These are phyloP conservation scores for Lingula anatina DNA, from an alignment of 2,888 invertebrate species.

Conservation along the genomic window DNA sequence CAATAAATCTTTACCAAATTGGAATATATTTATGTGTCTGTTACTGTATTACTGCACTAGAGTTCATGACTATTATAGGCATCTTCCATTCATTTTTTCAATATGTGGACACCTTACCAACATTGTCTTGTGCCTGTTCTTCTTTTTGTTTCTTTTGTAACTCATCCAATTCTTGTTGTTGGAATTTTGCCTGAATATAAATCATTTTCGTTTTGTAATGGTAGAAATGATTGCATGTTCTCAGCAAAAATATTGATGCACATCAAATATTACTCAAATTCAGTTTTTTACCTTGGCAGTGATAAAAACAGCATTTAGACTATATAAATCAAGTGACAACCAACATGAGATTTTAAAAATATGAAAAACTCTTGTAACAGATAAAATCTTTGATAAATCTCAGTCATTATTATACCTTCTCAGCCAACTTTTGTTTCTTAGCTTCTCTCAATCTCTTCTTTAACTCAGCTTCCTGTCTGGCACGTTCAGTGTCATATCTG, in stretches of 20 bases:
- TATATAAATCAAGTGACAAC: background rate
- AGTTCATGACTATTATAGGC: too few species aligned
- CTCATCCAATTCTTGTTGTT: slow-evolving; percentile 26
- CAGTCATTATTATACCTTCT: slow-evolving; percentile 25
- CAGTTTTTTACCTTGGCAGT: too few species aligned
- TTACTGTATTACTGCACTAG: too few species aligned
- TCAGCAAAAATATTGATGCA: too few species aligned
- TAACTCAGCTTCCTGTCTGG: slow-evolving; percentile 29
- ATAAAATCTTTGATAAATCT: too few species aligned
- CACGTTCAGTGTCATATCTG: slow-evolving; percentile 29
- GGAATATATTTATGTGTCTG: too few species aligned
- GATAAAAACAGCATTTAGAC: background rate
- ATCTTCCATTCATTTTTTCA: too few species aligned
- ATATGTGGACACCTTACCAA: too few species aligned
- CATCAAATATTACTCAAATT: too few species aligned
- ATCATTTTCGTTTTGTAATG: slow-evolving; percentile 31
- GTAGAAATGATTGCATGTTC: slow-evolving; percentile 1
- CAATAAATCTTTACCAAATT: too few species aligned
- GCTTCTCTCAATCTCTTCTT: slow-evolving; percentile 32
- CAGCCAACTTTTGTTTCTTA: slow-evolving; percentile 26
- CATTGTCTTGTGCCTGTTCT: slow-evolving; percentile 30
- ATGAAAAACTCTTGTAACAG: too few species aligned
- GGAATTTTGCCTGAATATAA: slow-evolving; percentile 33
- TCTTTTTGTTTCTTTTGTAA: slow-evolving; percentile 26
- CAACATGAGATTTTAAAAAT: slow-evolving; percentile 15